Percentiles rank a stretch among this genome's conserved stretches.
Conservation (phyloP, 2,888 invertebrate species). For the Trachelus tabidus region DNA sequence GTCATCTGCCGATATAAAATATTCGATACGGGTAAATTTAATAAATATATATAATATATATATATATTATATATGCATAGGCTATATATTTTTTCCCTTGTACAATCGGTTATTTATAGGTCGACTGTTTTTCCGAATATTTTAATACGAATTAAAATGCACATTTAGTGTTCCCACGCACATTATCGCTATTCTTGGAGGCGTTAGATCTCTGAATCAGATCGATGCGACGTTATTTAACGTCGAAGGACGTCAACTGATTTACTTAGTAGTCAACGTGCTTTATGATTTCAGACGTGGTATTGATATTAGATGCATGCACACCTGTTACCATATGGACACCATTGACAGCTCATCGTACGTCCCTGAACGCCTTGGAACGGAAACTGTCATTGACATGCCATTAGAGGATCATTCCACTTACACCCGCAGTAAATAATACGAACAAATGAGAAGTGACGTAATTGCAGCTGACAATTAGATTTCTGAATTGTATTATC, state of each 20-base stretch:
- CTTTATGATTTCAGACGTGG: neutral
- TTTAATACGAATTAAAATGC: neutral
- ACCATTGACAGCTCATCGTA: neutral
- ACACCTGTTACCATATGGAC: neutral
- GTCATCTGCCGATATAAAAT: neutral
- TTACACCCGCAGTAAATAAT: neutral
- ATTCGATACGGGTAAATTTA: neutral
- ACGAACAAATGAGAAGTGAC: neutral
- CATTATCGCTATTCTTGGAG: neutral
- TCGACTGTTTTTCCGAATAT: neutral
- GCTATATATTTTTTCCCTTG: neutral
- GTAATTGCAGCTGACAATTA: neutral
- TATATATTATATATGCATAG: neutral
- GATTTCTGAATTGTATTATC: neutral
- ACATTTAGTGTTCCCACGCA: neutral
- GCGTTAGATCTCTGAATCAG: neutral
- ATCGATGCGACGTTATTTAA: neutral
- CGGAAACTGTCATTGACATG: neutral
- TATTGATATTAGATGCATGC: neutral
- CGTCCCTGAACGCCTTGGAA: neutral
- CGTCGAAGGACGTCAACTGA: neutral
- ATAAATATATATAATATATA: no score
- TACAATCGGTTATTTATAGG: neutral
- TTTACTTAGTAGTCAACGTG: neutral
- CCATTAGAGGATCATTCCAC: neutral